Evolutionary conservation across 2,888 invertebrate genomes (phyloP), one percentile per base, ranked within the genome.

Genomic region (Nomada lathburiana): DNA sequence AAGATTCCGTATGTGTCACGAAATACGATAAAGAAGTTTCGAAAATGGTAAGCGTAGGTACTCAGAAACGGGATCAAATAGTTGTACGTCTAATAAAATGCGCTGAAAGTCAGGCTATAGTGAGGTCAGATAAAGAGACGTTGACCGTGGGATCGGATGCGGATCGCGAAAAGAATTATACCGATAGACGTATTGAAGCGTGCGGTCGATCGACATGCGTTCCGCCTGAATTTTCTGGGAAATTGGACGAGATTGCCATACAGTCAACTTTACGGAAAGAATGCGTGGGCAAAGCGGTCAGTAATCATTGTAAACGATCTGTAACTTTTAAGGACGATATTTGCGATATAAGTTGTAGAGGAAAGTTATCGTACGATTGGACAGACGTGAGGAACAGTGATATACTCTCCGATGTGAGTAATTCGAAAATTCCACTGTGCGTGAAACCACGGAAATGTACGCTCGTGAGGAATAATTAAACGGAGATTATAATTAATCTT

Each of bases 1-100:
- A 67, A 47, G 23, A 71, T 42, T 47, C 70, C 11, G 57, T 50
- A 7, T 55, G 26, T 57, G 18, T 55, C 1, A 59, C 70, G 23
- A 63, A 67, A 26, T 26, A 55, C 4, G 44, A 65, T 0, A 26
- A 36, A 11, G 29, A 70, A 4, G 20, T 29, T 16, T 18, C 26
- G 7, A 20, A 50, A 26, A 80, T 20, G 11, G 42, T 71, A 57
- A 84, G 29, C 5, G 75, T 81, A 2, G 80, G 84, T 9, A 84
- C 82, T 36, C 88, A 87, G 63, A 82, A 82, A 36, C 68, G 76
- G 16, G 87, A 87, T 29, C 86, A 87, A 23, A 83, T 86, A 74
- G 53, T 86, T 11, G 84, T 87, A 13, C 74, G 75, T 2, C 64
- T 87, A 23, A 80, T 87, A 44, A 87, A 81, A 10, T 81, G 74